phyloP scores from a whole-genome alignment of 1,140 invertebrate species.

The Megalopta genalis region DNA sequence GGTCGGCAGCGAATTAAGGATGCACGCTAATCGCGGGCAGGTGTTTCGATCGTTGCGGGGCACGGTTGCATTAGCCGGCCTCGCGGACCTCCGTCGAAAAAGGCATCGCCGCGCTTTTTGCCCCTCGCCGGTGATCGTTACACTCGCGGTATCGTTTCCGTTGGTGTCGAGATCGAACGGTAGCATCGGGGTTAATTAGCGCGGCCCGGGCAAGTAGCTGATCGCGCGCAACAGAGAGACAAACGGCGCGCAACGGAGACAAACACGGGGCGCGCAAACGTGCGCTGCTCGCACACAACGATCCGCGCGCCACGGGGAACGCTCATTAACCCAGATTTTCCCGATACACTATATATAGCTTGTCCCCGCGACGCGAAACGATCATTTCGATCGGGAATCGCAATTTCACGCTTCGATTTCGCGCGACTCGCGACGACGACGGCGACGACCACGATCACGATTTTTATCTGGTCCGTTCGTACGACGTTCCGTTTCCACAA shows the following conservation, averaged over 20 bases:
- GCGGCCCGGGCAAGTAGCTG: neutral
- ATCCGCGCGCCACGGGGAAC: neutral
- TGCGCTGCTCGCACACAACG: neutral
- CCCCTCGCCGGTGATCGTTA: constrained; percentile 47
- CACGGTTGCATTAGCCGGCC: constrained; percentile 17
- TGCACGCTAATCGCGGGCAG: constrained; percentile 44
- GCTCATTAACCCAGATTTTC: constrained; percentile 56
- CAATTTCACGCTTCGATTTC: constrained; percentile 28
- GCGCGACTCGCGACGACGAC: neutral
- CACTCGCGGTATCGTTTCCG: constrained; percentile 50
- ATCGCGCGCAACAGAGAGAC: too few species aligned
- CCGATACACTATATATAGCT: constrained; percentile 40
- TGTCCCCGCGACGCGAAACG: constrained; percentile 30
- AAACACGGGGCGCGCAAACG: neutral
- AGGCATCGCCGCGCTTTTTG: constrained; percentile 47
- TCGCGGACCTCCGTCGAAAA: constrained; percentile 28
- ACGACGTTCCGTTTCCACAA: neutral
- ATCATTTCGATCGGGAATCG: constrained; percentile 38
- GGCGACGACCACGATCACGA: too few species aligned
- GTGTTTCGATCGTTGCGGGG: constrained; percentile 27
- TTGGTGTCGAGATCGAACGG: constrained; percentile 52
- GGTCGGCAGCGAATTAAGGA: constrained; percentile 11
- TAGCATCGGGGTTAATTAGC: constrained; percentile 57
- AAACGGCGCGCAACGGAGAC: neutral
- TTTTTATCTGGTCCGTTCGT: neutral